A percentile compares a stretch with the other conserved stretches of the same genome.
These are phyloP conservation scores for Polypedilum pembai DNA, from an alignment of 1,140 invertebrate species.

Conservation along the genomic window DNA sequence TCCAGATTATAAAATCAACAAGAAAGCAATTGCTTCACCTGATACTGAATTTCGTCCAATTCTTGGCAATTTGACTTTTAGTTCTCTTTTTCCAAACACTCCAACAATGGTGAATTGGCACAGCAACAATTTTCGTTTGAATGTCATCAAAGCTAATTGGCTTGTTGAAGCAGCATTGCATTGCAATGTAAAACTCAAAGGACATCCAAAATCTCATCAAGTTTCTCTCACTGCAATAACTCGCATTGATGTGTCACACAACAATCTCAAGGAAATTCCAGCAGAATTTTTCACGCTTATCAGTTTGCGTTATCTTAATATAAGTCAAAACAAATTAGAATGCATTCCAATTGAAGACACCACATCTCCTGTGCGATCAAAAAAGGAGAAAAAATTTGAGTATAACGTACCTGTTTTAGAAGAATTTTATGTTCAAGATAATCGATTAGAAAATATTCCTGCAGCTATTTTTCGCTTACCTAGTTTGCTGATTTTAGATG, in stretches of 20 bases:
- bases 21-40: conserved; percentile 57
- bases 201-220: conserved; percentile 59
- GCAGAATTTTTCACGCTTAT: conserved; percentile 73
- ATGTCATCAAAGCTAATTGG: conserved; percentile 63
- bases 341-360: conserved; percentile 51
- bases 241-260: conserved; percentile 87
- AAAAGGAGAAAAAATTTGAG: conserved; percentile 32
- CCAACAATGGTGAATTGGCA: conserved; percentile 95
- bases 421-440: conserved; percentile 83
- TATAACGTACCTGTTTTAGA: conserved; percentile 72
- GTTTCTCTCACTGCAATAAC: conserved; percentile 83
- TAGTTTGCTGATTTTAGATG: conserved; percentile 71
- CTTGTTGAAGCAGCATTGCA: conserved; percentile 72
- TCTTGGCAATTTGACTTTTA: conserved; percentile 64
- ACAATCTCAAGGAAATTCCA: conserved; percentile 74
- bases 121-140: conserved; percentile 62
- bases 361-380: conserved; percentile 31
- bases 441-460: conserved; percentile 72
- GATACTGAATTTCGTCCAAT: conserved; percentile 53
- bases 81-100: conserved; percentile 72
- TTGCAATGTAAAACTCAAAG: conserved; percentile 73
- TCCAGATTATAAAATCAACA: conserved; percentile 81
- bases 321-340: conserved; percentile 81
- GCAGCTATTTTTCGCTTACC: conserved; percentile 75
- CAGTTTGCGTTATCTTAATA: conserved; percentile 71